Percentiles rank a stretch among this genome's conserved stretches.
Evolutionary conservation across 2,888 invertebrate species (phyloP).

Genomic region (Lasioglossum malachurum): DNA sequence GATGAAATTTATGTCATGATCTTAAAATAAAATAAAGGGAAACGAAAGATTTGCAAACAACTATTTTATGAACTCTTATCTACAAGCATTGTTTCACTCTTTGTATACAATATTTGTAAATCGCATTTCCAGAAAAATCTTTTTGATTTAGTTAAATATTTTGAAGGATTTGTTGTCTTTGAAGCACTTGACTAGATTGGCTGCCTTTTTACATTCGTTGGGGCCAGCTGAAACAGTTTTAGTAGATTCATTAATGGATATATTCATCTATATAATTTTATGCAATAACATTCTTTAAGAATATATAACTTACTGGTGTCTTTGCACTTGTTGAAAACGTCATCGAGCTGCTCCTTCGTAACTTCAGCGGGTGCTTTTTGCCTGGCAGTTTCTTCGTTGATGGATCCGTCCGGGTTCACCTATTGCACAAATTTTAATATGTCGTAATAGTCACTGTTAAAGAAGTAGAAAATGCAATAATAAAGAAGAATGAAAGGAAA

Average conservation of each 20-base stretch:
- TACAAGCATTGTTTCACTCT: neutral
- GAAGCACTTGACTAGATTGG: constrained; percentile 33
- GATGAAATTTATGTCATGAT: neutral
- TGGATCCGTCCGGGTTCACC: constrained; percentile 50
- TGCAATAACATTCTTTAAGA: neutral
- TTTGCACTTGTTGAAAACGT: constrained; percentile 45
- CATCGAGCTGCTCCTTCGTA: constrained; percentile 45
- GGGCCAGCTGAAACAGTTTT: constrained; percentile 33
- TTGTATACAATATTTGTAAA: neutral
- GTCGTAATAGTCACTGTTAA: neutral
- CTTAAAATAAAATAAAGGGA: neutral
- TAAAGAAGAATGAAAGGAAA: neutral
- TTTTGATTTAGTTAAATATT: constrained; percentile 6
- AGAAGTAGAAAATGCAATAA: neutral
- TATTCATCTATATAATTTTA: neutral
- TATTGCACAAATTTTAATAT: constrained; percentile 18
- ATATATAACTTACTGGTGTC: constrained; percentile 28
- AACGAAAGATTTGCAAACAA: neutral
- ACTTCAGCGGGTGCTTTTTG: constrained; percentile 21
- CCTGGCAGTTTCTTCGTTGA: constrained; percentile 50
- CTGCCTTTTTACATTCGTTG: constrained; percentile 30
- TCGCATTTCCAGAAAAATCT: neutral
- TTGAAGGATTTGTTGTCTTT: constrained; percentile 24
- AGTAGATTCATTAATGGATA: neutral
- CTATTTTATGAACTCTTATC: constrained; percentile 25